Percentiles rank a stretch among this genome's conserved stretches.
Evolutionary conservation across 2,113 vertebrate species (phyloP).

Genomic region (Ceratotherium simum): DNA sequence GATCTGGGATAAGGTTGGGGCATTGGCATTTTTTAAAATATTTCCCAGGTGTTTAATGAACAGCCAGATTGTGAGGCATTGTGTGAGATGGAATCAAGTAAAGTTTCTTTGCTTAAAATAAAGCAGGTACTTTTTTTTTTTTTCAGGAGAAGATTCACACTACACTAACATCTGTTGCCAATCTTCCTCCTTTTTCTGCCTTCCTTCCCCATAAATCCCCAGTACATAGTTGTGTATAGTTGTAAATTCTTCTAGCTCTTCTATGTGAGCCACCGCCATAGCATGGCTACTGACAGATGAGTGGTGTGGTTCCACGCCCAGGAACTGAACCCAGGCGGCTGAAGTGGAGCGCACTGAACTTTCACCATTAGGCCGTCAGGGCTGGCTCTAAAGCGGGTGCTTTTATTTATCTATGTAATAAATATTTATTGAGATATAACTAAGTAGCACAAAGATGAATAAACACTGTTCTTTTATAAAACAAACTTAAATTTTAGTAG

Average conservation of each 20-base stretch:
- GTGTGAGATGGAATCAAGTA: not conserved
- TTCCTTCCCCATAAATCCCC: too few relatives aligned
- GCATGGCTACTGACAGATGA: too few relatives aligned
- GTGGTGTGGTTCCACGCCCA: too few relatives aligned
- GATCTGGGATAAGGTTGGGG: not conserved
- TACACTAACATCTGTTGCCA: too few relatives aligned
- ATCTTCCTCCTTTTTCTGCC: too few relatives aligned
- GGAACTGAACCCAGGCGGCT: too few relatives aligned
- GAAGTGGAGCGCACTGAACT: too few relatives aligned
- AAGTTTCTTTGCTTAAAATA: not conserved
- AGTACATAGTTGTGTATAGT: too few relatives aligned
- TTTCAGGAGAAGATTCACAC: too few relatives aligned
- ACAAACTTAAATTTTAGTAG: not conserved
- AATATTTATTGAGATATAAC: not conserved
- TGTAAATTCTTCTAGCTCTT: too few relatives aligned
- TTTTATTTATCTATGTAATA: not conserved
- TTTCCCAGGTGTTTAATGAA: not conserved
- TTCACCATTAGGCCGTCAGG: too few relatives aligned
- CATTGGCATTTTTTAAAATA: not conserved
- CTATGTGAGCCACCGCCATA: too few relatives aligned
- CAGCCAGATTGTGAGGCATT: not conserved
- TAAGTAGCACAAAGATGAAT: not conserved
- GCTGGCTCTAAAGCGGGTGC: not conserved
- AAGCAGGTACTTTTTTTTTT: not conserved
- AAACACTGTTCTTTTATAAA: not conserved